Percentiles rank a stretch among this genome's conserved stretches.
Evolutionary conservation across 2,797 vertebrate genomes (phyloP).

Genomic region (Dendrocincla fuliginosa): DNA sequence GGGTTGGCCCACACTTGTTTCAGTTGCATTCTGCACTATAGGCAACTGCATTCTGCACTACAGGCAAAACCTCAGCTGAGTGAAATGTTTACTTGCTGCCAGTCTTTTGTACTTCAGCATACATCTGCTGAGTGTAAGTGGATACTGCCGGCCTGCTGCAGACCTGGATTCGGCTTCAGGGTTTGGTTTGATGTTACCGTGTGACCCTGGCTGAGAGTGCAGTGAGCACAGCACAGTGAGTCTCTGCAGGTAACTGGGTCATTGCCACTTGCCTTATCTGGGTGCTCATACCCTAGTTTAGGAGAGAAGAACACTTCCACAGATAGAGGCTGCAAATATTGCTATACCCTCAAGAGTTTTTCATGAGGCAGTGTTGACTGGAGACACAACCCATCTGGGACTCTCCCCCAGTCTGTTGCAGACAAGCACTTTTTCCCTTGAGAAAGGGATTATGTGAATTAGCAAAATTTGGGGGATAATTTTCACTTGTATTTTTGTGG

Average conservation of each 20-base stretch:
- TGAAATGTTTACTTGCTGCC: background rate
- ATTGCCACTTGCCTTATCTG: background rate
- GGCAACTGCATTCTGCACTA: background rate
- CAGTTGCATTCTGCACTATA: background rate
- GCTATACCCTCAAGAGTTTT: background rate
- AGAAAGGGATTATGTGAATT: background rate
- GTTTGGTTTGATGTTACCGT: background rate
- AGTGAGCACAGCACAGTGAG: accelerated
- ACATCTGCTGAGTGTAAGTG: background rate
- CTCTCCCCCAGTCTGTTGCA: background rate
- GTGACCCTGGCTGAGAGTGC: background rate
- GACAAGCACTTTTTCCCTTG: background rate
- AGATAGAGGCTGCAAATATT: background rate
- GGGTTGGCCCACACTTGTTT: background rate
- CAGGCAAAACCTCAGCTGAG: background rate
- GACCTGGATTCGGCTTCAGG: background rate
- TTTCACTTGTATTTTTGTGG: background rate
- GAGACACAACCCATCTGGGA: background rate
- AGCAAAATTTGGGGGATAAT: background rate
- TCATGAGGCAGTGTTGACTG: background rate
- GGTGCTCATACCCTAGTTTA: background rate
- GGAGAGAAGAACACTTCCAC: background rate
- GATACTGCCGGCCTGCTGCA: background rate
- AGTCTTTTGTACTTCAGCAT: background rate
- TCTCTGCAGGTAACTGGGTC: background rate